Percentiles rank a stretch among this genome's conserved stretches.
phyloP scores from a whole-genome alignment of 1,140 invertebrate genomes.

The Oreohelix idahoensis region DNA sequence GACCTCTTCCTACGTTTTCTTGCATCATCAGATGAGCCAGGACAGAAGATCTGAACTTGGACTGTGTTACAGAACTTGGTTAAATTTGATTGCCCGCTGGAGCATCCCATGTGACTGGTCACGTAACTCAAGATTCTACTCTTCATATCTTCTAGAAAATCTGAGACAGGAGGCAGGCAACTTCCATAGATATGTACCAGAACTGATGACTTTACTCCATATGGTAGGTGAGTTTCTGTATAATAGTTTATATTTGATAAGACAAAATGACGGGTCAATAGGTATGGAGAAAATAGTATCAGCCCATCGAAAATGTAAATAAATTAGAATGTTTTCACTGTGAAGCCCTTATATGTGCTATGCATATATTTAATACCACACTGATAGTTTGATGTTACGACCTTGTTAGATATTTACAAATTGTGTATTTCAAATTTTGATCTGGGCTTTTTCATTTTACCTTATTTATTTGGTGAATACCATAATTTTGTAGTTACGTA shows the following conservation, averaged over 20 bases:
- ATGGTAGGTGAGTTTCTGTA: slow-evolving; percentile 26
- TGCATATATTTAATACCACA: too few relatives aligned
- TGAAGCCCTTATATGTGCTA: too few relatives aligned
- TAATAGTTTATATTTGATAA: not conserved
- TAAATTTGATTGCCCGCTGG: not conserved
- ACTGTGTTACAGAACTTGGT: slow-evolving; percentile 21
- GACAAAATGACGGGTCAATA: not conserved
- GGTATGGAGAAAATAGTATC: too few relatives aligned
- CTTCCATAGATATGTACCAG: slow-evolving; percentile 1
- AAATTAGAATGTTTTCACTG: too few relatives aligned
- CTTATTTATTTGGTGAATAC: too few relatives aligned
- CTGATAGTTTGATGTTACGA: too few relatives aligned
- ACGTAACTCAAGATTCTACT: not conserved
- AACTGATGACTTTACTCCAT: slow-evolving; percentile 8
- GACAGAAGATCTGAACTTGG: slow-evolving; percentile 21
- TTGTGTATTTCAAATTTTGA: too few relatives aligned
- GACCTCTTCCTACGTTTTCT: not conserved
- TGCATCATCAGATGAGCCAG: not conserved
- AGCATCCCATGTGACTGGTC: slow-evolving; percentile 12
- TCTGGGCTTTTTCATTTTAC: too few relatives aligned
- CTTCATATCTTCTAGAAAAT: not conserved
- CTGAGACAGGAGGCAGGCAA: not conserved
- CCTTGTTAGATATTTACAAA: too few relatives aligned
- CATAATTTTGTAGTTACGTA: too few relatives aligned
- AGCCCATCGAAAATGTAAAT: too few relatives aligned